Evolutionary conservation across 2,113 vertebrate species (phyloP), one percentile per base, ranked within the genome.

Genomic region (Embiotoca jacksoni): DNA sequence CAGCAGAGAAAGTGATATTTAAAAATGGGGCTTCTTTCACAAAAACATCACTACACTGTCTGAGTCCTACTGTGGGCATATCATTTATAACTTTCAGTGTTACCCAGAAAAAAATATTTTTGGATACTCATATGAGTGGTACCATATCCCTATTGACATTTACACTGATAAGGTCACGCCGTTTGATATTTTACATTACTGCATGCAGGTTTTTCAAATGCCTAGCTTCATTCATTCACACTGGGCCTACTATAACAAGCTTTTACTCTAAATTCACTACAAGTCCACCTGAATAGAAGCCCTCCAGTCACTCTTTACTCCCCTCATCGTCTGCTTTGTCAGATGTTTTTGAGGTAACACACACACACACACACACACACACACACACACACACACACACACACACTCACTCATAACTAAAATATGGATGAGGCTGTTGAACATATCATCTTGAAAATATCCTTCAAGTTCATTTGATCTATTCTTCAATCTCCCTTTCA

Each of bases 1-100:
- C 75, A 72, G 35, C 41, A 67, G 81, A 76, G 87, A 78, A 44
- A 50, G 9, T 90, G 80, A 84, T 78, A 87, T 92, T 91, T 87
- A 53, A 66, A 57, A 75, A 77, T 54, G 5, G 32, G 36, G 53
- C 9, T 72, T 59, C 44, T 37, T 60, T 74, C 5, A 57, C 23
- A 58, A 69, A 23, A 65, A 59, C 11, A 80, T 61, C 54, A 35
- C 53, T 31, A 50, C 58, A 56, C 0, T 39, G 39, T 5, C 1
- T 13, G 44, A 36, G 52, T 76, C 39, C 44, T 66, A 54, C 61
- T 61, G 8, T 56, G 35, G 58, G 39, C 7, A 47, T 37, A 60
- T 60, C 1, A 63, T 75, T 72, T 46, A n/a, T 53, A 54, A 68
- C 60, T 49, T 74, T 61, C 6, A 30, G 3, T 50, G 46, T 77